These are phyloP conservation scores for Tenthredo mesomela DNA, from an alignment of 2,888 invertebrate species.

Conservation along the genomic window DNA sequence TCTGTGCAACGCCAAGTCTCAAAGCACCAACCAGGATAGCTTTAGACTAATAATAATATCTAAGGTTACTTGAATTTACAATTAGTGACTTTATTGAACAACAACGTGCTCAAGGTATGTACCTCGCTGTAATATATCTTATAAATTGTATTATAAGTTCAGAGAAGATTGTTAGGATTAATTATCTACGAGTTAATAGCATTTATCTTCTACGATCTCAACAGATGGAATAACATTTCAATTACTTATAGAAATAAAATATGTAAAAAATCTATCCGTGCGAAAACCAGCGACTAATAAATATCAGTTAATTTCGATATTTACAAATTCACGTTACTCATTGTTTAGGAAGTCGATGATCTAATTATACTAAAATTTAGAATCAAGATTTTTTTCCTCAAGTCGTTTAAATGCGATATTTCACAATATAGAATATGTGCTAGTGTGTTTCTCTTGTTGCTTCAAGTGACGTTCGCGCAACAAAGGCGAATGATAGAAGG, in stretches of 20 bases:
- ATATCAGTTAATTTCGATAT: neutral
- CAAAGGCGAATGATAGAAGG: slow-evolving; percentile 8
- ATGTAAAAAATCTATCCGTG: neutral
- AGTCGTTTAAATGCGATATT: neutral
- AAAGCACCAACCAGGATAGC: neutral
- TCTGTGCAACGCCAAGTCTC: neutral
- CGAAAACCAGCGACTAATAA: neutral
- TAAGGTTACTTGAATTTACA: neutral
- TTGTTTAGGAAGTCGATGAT: neutral
- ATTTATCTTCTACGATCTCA: neutral
- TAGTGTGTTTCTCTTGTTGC: slow-evolving; percentile 1
- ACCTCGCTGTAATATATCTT: neutral
- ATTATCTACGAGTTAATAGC: neutral
- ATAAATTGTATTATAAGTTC: neutral
- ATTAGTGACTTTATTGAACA: neutral
- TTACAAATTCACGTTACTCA: too few relatives aligned
- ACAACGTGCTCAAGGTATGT: neutral
- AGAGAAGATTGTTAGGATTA: neutral
- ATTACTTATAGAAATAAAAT: neutral
- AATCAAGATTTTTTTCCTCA: neutral
- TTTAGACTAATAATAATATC: neutral
- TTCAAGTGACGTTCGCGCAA: neutral
- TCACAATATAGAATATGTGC: neutral
- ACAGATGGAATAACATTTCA: neutral
- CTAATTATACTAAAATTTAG: neutral